phyloP scores from a whole-genome alignment of 2,888 invertebrate genomes.

The Drosophila diplacantha region DNA sequence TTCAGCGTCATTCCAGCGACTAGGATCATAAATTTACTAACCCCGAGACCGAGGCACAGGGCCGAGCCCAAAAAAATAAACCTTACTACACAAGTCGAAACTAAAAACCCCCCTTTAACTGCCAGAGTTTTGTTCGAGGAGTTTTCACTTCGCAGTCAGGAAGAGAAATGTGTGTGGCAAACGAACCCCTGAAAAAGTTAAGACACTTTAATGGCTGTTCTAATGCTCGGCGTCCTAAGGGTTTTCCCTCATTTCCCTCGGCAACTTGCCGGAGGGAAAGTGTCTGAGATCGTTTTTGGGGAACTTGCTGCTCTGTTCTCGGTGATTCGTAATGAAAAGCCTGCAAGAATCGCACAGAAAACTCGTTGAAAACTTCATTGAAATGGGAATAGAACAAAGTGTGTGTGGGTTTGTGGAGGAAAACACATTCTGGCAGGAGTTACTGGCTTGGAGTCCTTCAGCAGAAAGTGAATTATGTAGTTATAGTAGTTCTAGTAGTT shows the following conservation, averaged over 20 bases:
- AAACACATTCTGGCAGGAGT: slow-evolving; percentile 2
- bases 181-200: slow-evolving; percentile 24
- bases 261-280: slow-evolving; percentile 26
- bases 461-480: too few species aligned
- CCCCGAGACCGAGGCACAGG: slow-evolving; percentile 37
- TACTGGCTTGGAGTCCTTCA: background rate
- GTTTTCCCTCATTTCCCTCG: slow-evolving; percentile 10
- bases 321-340: slow-evolving; percentile 37
- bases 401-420: slow-evolving; percentile 1
- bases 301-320: slow-evolving; percentile 8
- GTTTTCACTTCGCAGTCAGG: slow-evolving; percentile 3
- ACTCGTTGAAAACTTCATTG: slow-evolving; percentile 19
- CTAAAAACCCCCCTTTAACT: slow-evolving; percentile 21
- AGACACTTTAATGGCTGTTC: slow-evolving; percentile 43
- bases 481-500: too few species aligned
- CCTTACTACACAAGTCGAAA: background rate
- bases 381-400: slow-evolving; percentile 23
- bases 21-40: slow-evolving; percentile 68
- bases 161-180: slow-evolving; percentile 17
- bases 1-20: slow-evolving; percentile 67
- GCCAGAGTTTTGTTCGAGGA: slow-evolving; percentile 37
- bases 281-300: slow-evolving; percentile 36
- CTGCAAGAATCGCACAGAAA: slow-evolving; percentile 7
- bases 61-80: slow-evolving; percentile 20
- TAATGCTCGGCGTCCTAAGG: slow-evolving; percentile 34